These are phyloP conservation scores for Spilogale gracilis DNA, from an alignment of 2,113 vertebrate species.

Conservation along the genomic window DNA sequence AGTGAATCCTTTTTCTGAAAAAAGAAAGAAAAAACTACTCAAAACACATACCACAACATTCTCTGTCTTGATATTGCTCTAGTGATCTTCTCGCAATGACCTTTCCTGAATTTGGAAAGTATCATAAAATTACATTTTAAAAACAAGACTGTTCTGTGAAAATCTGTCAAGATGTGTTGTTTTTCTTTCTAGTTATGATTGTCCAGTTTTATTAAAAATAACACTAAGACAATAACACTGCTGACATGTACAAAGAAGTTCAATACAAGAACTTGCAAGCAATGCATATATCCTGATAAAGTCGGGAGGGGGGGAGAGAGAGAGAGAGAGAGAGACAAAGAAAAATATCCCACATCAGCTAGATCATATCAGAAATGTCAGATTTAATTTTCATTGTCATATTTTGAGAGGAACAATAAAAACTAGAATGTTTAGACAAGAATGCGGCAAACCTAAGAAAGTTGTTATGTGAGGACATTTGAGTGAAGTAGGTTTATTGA, in stretches of 20 bases:
- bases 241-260: not conserved
- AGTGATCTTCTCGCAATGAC: not conserved
- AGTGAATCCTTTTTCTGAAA: no score
- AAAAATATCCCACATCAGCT: not conserved
- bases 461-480: not conserved
- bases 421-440: not conserved
- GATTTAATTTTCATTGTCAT: not conserved
- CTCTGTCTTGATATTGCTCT: conserved; percentile 40
- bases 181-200: conserved; percentile 1
- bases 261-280: not conserved
- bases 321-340: not conserved
- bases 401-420: conserved; percentile 4
- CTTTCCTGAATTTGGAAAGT: conserved; percentile 51
- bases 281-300: not conserved
- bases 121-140: conserved; percentile 44
- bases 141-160: conserved; percentile 21
- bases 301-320: not conserved
- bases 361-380: not conserved
- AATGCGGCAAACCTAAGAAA: not conserved
- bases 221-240: conserved; percentile 2
- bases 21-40: not conserved
- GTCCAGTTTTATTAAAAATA: conserved; percentile 63
- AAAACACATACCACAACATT: not conserved
- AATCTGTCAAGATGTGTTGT: conserved; percentile 8
- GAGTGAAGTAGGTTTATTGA: not conserved